Base-by-base conservation (phyloP, 1,140 invertebrate species). In the Catajapyx aquilonaris region DNA sequence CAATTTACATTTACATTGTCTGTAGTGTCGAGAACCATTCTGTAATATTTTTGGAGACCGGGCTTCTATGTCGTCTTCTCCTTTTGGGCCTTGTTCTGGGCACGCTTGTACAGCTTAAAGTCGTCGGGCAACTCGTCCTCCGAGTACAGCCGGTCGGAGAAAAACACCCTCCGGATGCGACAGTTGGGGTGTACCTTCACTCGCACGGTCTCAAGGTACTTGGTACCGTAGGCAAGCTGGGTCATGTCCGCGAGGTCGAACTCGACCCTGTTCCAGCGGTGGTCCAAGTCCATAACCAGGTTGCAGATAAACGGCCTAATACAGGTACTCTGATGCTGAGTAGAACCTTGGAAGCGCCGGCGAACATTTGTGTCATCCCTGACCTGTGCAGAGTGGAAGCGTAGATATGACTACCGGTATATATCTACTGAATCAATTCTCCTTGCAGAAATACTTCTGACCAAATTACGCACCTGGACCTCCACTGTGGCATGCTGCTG, bases 401-500 rank as follows among this genome's bases (percentile, higher is more conserved):
- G 31, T 5, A 5, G 25, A 30, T 5, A 31, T 7, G 40, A 16
- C 4, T 18, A 28, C 15, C 13, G 15, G 11, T 40, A n/a, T 39
- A 15, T n/a, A 40, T 43, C 23, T 17, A 33, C 33, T 13, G 16
- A 30, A 20, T 46, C 55, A 9, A 38, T 13, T n/a, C 4, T 23
- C 35, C 62, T n/a, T n/a, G n/a, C n/a, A n/a, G n/a, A n/a, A n/a
- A n/a, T n/a, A n/a, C n/a, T n/a, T n/a, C n/a, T n/a, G n/a, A n/a
- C n/a, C n/a, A n/a, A n/a, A n/a, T n/a, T n/a, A n/a, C n/a, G n/a
- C 61, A 95, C 90, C 73, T 96, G 90, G 34, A 99, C 90, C 81
- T 99, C 94, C 63, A 99, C 98, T 11, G 93, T 97, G 51, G 99
- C 99, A 62, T 98, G 98, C 56, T 97, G 97, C 54, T 98, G n/a